A percentile compares a stretch with the other conserved stretches of the same genome.
Conservation (phyloP, 92 coral and sea anemone genomes). For the Porites evermanni region DNA sequence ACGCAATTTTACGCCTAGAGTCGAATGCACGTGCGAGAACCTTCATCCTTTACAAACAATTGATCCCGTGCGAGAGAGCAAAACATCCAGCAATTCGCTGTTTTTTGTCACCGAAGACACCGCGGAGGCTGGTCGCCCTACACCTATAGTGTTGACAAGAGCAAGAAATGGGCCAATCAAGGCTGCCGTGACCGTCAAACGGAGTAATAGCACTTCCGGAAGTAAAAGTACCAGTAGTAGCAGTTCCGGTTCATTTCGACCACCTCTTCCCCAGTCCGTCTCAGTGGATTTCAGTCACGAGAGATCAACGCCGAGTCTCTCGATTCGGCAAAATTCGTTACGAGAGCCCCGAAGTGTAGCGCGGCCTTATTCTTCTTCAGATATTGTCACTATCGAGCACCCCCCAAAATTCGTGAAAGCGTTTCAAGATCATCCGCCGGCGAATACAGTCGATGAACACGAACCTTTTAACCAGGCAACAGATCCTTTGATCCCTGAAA, state of each 20-base stretch:
- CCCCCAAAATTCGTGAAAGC: slow-evolving; percentile 17
- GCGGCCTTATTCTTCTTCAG: slow-evolving; percentile 34
- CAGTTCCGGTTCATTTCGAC: slow-evolving; percentile 24
- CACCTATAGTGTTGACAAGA: slow-evolving; percentile 77
- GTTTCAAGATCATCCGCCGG: slow-evolving; percentile 33
- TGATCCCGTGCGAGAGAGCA: slow-evolving; percentile 37
- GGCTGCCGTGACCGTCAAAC: slow-evolving; percentile 72
- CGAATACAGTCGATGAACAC: slow-evolving; percentile 37
- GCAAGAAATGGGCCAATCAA: slow-evolving; percentile 77
- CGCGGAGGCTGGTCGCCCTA: slow-evolving; percentile 68
- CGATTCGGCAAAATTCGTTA: slow-evolving; percentile 31
- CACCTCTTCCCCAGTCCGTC: slow-evolving; percentile 27
- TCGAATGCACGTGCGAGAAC: slow-evolving; percentile 88
- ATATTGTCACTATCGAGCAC: slow-evolving; percentile 17
- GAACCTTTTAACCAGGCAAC: slow-evolving; percentile 29
- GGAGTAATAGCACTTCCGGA: slow-evolving; percentile 38
- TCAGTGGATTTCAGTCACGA: slow-evolving; percentile 33
- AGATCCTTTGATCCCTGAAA: slow-evolving; percentile 35
- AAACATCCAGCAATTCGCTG: slow-evolving; percentile 58
- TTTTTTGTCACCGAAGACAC: slow-evolving; percentile 66
- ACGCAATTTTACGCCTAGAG: slow-evolving; percentile 16
- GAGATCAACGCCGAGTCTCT: slow-evolving; percentile 30
- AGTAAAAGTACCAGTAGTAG: slow-evolving; percentile 22
- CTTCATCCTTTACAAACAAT: slow-evolving; percentile 35
- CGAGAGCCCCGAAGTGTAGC: slow-evolving; percentile 20